These are phyloP conservation scores for Catharus fuscescens DNA, from an alignment of 2,113 vertebrate genomes.

Conservation along the genomic window DNA sequence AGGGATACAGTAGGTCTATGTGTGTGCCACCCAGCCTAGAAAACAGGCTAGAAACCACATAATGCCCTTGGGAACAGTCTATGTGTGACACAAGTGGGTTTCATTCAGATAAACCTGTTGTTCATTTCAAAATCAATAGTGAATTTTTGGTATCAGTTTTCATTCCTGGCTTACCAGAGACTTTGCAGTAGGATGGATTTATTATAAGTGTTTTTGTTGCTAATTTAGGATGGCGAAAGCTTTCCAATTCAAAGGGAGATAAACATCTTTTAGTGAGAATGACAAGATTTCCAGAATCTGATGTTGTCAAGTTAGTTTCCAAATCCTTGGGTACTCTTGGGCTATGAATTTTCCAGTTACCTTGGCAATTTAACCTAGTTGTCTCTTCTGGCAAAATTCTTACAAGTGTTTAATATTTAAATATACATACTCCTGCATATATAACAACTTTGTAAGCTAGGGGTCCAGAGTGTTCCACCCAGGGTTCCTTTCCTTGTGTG, in stretches of 20 bases:
- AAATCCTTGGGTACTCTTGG: neutral
- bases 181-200: neutral
- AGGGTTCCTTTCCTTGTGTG: neutral
- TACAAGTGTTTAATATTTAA: neutral
- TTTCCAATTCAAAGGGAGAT: neutral
- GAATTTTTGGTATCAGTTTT: neutral
- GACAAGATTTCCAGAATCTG: neutral
- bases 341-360: neutral
- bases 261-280: neutral
- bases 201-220: neutral
- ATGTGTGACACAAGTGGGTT: neutral
- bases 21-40: neutral
- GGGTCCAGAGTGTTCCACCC: neutral
- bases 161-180: neutral
- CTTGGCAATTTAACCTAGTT: neutral
- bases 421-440: neutral
- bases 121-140: neutral
- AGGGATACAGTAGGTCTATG: neutral
- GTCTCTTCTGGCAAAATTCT: neutral
- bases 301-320: neutral
- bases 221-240: neutral
- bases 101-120: neutral
- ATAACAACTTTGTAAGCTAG: neutral
- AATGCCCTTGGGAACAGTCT: neutral
- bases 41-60: neutral